These are phyloP conservation scores for Heliconius himera DNA, from an alignment of 1,140 invertebrate genomes.

Conservation along the genomic window DNA sequence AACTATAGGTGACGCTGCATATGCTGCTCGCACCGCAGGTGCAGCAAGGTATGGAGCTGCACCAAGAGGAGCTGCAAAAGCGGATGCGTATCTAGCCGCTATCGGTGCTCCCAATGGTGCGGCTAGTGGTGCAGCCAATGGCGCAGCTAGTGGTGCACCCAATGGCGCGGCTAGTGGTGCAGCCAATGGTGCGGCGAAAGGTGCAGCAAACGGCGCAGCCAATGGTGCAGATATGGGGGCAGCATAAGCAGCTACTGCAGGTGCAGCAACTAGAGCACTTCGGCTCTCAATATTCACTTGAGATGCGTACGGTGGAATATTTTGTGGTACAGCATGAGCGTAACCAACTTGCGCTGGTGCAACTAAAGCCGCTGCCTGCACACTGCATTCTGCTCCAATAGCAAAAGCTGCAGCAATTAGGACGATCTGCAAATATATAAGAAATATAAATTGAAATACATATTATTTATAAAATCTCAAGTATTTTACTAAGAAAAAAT, in stretches of 20 bases:
- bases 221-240: conserved; percentile 48
- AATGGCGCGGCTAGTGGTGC: neutral
- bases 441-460: conserved; percentile 6
- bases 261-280: conserved; percentile 57
- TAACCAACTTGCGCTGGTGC: conserved; percentile 69
- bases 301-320: conserved; percentile 81
- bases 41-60: conserved; percentile 34
- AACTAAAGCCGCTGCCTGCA: conserved; percentile 55
- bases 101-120: conserved; percentile 19
- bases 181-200: neutral
- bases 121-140: conserved; percentile 17
- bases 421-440: conserved; percentile 61
- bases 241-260: conserved; percentile 45
- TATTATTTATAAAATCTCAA: neutral
- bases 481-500: conserved; percentile 3
- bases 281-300: conserved; percentile 78
- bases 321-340: conserved; percentile 79
- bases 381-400: conserved; percentile 71
- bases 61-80: conserved; percentile 19
- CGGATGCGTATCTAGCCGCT: conserved; percentile 32
- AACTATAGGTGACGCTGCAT: conserved; percentile 42
- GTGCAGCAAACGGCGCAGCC: conserved; percentile 38
- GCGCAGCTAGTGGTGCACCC: conserved; percentile 53
- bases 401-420: conserved; percentile 66
- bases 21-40: conserved; percentile 16